A percentile compares a stretch with the other conserved stretches of the same genome.
Conservation (phyloP, 1,140 invertebrate species). For the Drosophila saltans region DNA sequence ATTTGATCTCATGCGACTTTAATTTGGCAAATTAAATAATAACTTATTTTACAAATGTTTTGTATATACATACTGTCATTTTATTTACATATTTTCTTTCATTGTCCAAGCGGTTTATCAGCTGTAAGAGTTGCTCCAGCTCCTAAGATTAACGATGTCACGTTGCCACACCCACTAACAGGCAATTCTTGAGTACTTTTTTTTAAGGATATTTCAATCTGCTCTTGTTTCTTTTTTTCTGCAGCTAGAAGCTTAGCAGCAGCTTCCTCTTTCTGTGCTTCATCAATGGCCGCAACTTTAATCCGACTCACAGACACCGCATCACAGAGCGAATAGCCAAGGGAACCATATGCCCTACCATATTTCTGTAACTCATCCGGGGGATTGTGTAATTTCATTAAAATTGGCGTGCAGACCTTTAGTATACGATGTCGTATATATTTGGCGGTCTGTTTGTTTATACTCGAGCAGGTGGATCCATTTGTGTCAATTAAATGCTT, state of each 20-base stretch:
- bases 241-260: neutral
- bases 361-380: constrained; percentile 23
- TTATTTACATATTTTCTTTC: neutral
- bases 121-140: neutral
- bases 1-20: too few species aligned
- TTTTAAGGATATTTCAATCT: neutral
- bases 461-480: neutral
- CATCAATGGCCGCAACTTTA: neutral
- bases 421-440: constrained; percentile 51
- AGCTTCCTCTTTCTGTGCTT: neutral
- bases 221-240: neutral
- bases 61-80: too few species aligned
- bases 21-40: too few species aligned
- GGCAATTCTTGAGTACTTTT: neutral
- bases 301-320: constrained; percentile 25
- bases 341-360: constrained; percentile 18
- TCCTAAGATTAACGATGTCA: neutral
- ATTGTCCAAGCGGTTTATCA: neutral
- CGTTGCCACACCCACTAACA: neutral
- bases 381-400: constrained; percentile 13
- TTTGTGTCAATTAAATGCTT: neutral
- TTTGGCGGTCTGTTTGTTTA: constrained; percentile 19
- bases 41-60: too few species aligned
- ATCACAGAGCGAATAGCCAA: constrained; percentile 29
- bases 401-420: constrained; percentile 45